These are phyloP conservation scores for Axea sp. DNA, from an alignment of 2,888 invertebrate genomes.

Conservation along the genomic window DNA sequence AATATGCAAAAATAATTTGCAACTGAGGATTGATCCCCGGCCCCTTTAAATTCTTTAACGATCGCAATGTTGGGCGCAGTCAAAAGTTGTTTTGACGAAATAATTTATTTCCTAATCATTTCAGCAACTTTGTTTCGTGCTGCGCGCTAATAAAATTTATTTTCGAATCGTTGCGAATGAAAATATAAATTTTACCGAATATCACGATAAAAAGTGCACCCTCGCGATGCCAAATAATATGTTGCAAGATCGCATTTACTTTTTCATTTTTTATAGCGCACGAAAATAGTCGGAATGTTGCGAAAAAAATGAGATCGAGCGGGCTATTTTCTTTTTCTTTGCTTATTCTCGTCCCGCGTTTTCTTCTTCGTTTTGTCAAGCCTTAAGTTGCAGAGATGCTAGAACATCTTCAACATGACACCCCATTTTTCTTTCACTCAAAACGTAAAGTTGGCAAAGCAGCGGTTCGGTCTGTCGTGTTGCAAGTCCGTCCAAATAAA, in stretches of 20 bases:
- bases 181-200: slow-evolving; percentile 28
- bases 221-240: slow-evolving; percentile 31
- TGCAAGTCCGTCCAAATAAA: slow-evolving; percentile 22
- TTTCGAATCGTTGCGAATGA: slow-evolving; percentile 16
- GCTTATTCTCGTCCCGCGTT: background rate
- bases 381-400: no score
- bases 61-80: no score
- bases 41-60: no score
- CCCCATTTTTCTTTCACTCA: slow-evolving; percentile 34
- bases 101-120: no score
- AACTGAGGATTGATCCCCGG: no score
- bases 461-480: slow-evolving; percentile 9
- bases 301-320: no score
- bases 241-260: slow-evolving; percentile 21
- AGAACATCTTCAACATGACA: slow-evolving; percentile 37
- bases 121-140: background rate
- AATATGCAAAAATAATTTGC: no score
- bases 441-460: slow-evolving; percentile 34
- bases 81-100: no score
- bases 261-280: slow-evolving; percentile 22
- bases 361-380: background rate
- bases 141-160: slow-evolving; percentile 23
- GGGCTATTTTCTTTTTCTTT: background rate
- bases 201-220: slow-evolving; percentile 43
- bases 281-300: slow-evolving; percentile 49